Evolutionary conservation across 2,888 invertebrate genomes (phyloP), one percentile per base, ranked within the genome.

Genomic region (Alloscopus bannaensis): DNA sequence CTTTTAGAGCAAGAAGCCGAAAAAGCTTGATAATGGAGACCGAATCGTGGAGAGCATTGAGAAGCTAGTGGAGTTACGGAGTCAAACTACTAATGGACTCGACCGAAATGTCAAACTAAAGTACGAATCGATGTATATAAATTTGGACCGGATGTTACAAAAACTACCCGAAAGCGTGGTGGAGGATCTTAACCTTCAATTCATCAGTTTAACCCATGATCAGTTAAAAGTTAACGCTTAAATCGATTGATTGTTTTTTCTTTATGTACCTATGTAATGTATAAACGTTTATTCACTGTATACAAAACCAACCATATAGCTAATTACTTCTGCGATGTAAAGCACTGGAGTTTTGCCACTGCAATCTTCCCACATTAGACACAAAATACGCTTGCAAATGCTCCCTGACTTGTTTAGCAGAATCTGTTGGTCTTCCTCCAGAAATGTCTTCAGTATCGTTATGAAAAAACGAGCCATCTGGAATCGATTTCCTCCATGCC

Each of bases 151-250:
- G 31, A 73, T 80, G 80, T 13, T 62, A 22, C 1, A 69, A 24
- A 60, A 80, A 24, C 40, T 80, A 16, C 68, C 68, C 3, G 36
- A 20, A n/a, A 31, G 6, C 22, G 24, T 40, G 1, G 68, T 68
- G 2, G 68, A 80, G 26, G 75, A 80, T 2, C n/a, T 80, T 11
- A 80, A 80, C 36, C n/a, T 80, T 13, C 29, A 75, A 20, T 52
- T 68, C 28, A 47, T 73, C 13, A 3, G n/a, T 20, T 29, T 59
- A 18, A 40, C 29, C n/a, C 26, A 29, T 4, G 24, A 22, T 3
- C 8, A 52, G 52, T 3, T 52, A 6, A 52, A 52, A 24, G 16
- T n/a, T n/a, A 47, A 47, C 18, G n/a, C 47, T 13, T 13, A n/a
- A 26, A 55, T 3, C 26, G 20, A 26, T 24, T 26, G n/a, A 4